Percentiles rank a stretch among this genome's conserved stretches.
Conservation (phyloP, 92 coral and sea anemone species). For the Siderastrea radians region DNA sequence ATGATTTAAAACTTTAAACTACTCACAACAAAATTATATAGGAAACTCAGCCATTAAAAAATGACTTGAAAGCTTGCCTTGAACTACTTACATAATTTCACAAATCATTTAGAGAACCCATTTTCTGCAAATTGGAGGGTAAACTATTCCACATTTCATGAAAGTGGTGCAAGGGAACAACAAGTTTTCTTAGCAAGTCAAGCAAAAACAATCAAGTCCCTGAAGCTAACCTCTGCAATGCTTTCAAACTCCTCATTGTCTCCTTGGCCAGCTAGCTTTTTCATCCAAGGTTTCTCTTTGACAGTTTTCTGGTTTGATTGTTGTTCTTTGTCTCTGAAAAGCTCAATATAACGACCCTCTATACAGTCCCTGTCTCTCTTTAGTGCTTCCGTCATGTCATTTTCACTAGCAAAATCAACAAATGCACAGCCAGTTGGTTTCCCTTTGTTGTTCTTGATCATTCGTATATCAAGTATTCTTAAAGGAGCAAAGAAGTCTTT, state of each 20-base stretch:
- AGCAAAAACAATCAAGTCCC: background rate
- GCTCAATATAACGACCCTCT: conserved; percentile 90
- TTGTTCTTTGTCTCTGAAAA: conserved; percentile 81
- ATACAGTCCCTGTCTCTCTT: conserved; percentile 88
- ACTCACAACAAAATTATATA: too few relatives aligned
- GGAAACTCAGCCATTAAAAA: too few relatives aligned
- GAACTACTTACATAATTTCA: too few relatives aligned
- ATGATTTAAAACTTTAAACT: too few relatives aligned
- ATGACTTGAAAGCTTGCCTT: too few relatives aligned
- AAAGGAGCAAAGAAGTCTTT: conserved; percentile 88
- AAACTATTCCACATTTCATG: background rate
- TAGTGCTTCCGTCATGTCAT: conserved; percentile 85
- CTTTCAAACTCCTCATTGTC: conserved; percentile 83
- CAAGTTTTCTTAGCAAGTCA: background rate
- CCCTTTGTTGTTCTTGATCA: conserved; percentile 77
- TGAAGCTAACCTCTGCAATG: conserved; percentile 83
- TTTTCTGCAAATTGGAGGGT: too few relatives aligned
- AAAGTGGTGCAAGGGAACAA: too few relatives aligned
- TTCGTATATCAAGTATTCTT: conserved; percentile 72
- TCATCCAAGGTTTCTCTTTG: conserved; percentile 88
- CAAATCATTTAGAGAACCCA: too few relatives aligned
- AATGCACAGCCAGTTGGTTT: conserved; percentile 92
- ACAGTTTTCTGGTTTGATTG: conserved; percentile 11
- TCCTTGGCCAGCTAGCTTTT: conserved; percentile 68
- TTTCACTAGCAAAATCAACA: conserved; percentile 85